These are phyloP conservation scores for Andricus quercusramuli DNA, from an alignment of 2,888 invertebrate species.

Conservation along the genomic window DNA sequence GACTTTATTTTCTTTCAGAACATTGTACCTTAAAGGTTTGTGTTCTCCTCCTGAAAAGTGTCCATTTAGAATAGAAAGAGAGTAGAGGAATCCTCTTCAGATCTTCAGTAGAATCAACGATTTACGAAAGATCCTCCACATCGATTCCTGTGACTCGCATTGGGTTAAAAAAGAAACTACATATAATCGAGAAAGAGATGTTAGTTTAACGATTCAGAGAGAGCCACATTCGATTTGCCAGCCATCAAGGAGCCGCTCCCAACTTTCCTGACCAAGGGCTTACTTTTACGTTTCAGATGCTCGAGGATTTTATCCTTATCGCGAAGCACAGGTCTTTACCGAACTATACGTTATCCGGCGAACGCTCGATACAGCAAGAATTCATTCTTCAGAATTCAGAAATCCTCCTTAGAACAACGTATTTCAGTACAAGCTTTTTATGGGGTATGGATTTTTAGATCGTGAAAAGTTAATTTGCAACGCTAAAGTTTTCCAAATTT, in stretches of 20 bases:
- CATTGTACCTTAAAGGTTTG: conserved; percentile 47
- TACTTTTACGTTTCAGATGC: conserved; percentile 5
- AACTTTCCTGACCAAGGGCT: conserved; percentile 30
- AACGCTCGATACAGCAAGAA: background rate
- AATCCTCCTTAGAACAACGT: background rate
- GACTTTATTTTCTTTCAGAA: conserved; percentile 27
- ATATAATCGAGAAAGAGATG: conserved; percentile 36
- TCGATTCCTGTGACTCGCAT: conserved; percentile 42
- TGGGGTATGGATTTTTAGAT: background rate
- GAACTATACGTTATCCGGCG: background rate
- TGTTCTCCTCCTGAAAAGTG: conserved; percentile 45
- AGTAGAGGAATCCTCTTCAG: conserved; percentile 18
- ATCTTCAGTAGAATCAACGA: conserved; percentile 46
- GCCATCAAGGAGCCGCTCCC: conserved; percentile 27
- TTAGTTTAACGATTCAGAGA: conserved; percentile 42
- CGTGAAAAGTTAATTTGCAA: too few species aligned
- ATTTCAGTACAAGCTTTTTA: background rate
- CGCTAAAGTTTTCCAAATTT: too few species aligned
- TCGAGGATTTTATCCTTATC: conserved; percentile 1
- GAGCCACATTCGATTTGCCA: conserved; percentile 34
- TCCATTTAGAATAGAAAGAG: too few species aligned
- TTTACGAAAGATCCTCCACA: conserved; percentile 49
- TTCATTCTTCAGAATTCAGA: background rate
- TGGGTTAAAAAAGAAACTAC: conserved; percentile 42
- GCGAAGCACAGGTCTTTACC: background rate